phyloP scores from a whole-genome alignment of 2,797 vertebrate species.

The Bovichtus variegatus region DNA sequence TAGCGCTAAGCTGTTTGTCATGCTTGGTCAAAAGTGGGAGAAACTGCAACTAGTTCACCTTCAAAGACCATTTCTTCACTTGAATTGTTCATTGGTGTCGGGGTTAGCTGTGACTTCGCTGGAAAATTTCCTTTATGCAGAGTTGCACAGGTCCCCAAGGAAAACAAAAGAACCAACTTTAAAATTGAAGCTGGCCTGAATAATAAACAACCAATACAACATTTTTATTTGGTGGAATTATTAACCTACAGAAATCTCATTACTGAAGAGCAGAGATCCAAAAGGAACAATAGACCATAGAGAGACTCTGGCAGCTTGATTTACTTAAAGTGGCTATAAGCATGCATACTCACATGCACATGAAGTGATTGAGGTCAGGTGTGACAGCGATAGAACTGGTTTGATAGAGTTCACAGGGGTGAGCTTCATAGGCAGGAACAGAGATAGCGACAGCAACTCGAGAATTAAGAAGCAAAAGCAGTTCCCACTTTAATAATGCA shows the following conservation, averaged over 20 bases:
- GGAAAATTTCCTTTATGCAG: slow-evolving; percentile 23
- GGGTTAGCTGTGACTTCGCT: slow-evolving; percentile 24
- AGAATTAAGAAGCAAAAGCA: slow-evolving; percentile 42
- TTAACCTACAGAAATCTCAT: slow-evolving; percentile 42
- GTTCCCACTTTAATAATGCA: slow-evolving; percentile 55
- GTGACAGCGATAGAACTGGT: slow-evolving; percentile 24
- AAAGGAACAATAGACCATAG: slow-evolving; percentile 19
- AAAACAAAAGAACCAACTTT: slow-evolving; percentile 43
- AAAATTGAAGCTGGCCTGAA: slow-evolving; percentile 42
- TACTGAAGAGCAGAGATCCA: slow-evolving; percentile 48
- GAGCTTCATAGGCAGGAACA: slow-evolving; percentile 36
- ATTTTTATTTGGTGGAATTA: slow-evolving; percentile 26
- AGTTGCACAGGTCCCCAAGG: neutral
- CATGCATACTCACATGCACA: slow-evolving; percentile 56
- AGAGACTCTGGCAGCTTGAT: slow-evolving; percentile 22
- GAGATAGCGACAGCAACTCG: slow-evolving; percentile 25
- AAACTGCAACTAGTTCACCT: slow-evolving; percentile 21
- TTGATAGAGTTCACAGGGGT: slow-evolving; percentile 60
- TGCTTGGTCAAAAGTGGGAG: slow-evolving; percentile 1
- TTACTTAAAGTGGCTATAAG: slow-evolving; percentile 50
- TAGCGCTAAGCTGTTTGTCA: slow-evolving; percentile 8
- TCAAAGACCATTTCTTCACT: slow-evolving; percentile 8
- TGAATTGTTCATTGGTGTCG: neutral
- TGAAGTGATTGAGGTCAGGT: slow-evolving; percentile 55
- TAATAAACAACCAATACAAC: slow-evolving; percentile 42